Base-by-base conservation (phyloP, 2,797 vertebrate species). In the Sebastes hubbsi region DNA sequence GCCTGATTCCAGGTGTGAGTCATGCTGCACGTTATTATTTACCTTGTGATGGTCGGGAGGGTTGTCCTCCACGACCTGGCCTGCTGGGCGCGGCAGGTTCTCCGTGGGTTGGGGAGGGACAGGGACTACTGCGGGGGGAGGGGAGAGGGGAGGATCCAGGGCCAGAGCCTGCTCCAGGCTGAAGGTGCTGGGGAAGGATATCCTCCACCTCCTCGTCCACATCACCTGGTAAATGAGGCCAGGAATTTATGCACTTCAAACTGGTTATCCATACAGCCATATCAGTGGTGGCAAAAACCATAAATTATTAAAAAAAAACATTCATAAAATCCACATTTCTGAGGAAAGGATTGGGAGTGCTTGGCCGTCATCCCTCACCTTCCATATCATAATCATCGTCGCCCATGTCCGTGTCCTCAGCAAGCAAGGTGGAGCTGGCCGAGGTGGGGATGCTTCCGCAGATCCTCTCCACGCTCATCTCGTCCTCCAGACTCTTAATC, bases 381-480 rank as follows among this genome's bases (percentile, higher is more conserved):
- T 99, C 99, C 98, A 99, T 98, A 61, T 99, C 98, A 11, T 97
- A 99, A 88, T 99, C 98, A 1, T 99, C 98, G 0, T 97, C 97
- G 22, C 96, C 93, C 86, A 99, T 93, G 54, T 98, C 97, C 0
- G 96, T 95, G 85, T 99, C 98, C 92, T 99, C 99, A 4, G 97
- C 97, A 4, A 99, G 97, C 88, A 99, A 95, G 27, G 97, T 98
- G 59, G 99, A 99, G 91, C 98, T 99, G 67, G 97, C 96, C 0
- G 99, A 99, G 18, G 96, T 96, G 12, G 98, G 97, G 79, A 99
- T 94, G 2, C 94, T 95, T 66, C 96, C 93, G 63, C 94, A 97
- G 89, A 99, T 98, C 89, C 97, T 96, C 88, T 99, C 98, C 59
- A 98, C 94, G 42, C 95, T 99, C 96, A 99, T 98, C 93, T 99